These are phyloP conservation scores for Napeogenes sylphis DNA, from an alignment of 2,888 invertebrate genomes.

Conservation along the genomic window DNA sequence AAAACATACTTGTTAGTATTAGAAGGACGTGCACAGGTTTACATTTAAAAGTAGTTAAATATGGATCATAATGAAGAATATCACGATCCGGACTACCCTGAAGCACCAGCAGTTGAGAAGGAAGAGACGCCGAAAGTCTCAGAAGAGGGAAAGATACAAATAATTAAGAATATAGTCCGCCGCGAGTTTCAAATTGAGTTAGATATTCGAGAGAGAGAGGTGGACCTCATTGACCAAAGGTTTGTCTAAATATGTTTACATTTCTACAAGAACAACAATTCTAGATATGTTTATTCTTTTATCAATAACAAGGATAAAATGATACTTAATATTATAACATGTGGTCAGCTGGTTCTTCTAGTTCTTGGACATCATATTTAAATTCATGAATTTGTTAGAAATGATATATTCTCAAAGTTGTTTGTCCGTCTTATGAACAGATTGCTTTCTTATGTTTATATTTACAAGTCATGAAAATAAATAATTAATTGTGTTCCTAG, in stretches of 20 bases:
- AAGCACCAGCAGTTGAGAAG: conserved; percentile 43
- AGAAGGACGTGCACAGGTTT: conserved; percentile 49
- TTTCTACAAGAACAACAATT: not conserved
- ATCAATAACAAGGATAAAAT: not conserved
- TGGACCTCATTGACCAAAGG: conserved; percentile 82
- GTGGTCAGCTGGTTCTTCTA: not conserved
- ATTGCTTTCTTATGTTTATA: too few species aligned
- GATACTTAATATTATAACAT: conserved; percentile 5
- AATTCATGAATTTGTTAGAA: not conserved
- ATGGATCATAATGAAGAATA: conserved; percentile 73
- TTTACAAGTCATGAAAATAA: too few species aligned
- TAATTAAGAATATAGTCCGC: conserved; percentile 80
- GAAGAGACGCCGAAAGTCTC: conserved; percentile 44
- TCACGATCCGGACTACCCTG: conserved; percentile 79
- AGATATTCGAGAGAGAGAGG: conserved; percentile 82
- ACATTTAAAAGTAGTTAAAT: conserved; percentile 40
- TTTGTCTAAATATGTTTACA: conserved; percentile 48
- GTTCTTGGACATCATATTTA: not conserved
- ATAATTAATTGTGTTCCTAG: too few species aligned
- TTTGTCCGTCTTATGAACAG: too few species aligned
- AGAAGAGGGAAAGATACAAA: conserved; percentile 66
- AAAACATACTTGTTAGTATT: conserved; percentile 19
- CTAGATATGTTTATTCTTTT: not conserved
- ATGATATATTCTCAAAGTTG: not conserved
- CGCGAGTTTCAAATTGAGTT: conserved; percentile 86